phyloP scores from a whole-genome alignment of 2,888 invertebrate genomes.

The Callimorpha dominula region DNA sequence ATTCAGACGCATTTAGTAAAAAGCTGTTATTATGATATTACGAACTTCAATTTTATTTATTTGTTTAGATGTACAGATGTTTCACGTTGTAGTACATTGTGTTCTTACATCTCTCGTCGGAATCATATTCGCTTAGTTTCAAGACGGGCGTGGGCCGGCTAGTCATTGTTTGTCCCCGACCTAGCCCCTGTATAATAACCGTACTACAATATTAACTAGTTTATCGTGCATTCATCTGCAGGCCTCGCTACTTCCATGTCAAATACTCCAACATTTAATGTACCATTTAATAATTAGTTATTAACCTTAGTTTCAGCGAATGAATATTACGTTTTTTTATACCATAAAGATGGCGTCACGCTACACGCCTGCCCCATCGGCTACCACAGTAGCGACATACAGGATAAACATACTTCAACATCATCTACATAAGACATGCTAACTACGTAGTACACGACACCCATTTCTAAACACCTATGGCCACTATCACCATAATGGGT shows the following conservation, averaged over 20 bases:
- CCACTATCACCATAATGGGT: no score
- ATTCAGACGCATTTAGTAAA: no score
- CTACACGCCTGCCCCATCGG: not conserved
- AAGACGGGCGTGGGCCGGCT: conserved; percentile 41
- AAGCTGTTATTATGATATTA: no score
- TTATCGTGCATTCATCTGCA: conserved; percentile 59
- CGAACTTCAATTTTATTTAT: no score
- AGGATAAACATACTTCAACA: no score
- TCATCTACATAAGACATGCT: no score
- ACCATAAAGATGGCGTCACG: not conserved
- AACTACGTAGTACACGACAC: no score
- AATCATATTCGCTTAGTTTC: conserved; percentile 34
- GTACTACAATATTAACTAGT: conserved; percentile 62
- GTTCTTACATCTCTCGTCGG: conserved; percentile 22
- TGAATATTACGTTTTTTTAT: not conserved
- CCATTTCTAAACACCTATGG: no score
- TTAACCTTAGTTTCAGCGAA: not conserved
- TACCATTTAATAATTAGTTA: conserved; percentile 20
- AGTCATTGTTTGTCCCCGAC: conserved; percentile 56
- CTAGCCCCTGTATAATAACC: conserved; percentile 61
- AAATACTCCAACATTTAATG: conserved; percentile 16
- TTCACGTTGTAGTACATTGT: conserved; percentile 1
- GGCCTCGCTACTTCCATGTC: conserved; percentile 36
- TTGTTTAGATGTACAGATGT: not conserved
- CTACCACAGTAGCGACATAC: not conserved